Percentiles rank a stretch among this genome's conserved stretches.
Evolutionary conservation across 2,113 vertebrate species (phyloP).

Genomic region (Ammospiza caudacuta): DNA sequence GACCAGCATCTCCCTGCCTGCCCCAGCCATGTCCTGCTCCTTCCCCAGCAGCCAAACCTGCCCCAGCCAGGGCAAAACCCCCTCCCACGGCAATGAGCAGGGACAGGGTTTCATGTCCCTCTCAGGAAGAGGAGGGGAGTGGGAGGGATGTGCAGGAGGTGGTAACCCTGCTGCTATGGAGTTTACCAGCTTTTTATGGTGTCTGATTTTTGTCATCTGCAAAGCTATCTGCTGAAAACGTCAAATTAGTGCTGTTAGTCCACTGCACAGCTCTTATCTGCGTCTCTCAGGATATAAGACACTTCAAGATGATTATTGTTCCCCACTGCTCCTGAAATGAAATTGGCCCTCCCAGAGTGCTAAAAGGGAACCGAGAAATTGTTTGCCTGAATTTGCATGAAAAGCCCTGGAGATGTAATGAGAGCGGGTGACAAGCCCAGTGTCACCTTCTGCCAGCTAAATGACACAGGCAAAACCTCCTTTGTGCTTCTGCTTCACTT

Average conservation of each 20-base stretch:
- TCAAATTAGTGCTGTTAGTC: conserved; percentile 69
- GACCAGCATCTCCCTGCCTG: not conserved
- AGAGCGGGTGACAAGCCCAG: conserved; percentile 52
- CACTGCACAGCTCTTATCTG: conserved; percentile 70
- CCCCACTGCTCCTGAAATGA: conserved; percentile 67
- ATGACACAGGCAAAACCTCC: not conserved
- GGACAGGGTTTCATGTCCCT: not conserved
- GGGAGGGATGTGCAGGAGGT: not conserved
- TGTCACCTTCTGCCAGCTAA: conserved; percentile 44
- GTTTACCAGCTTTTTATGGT: conserved; percentile 52
- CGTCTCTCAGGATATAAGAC: conserved; percentile 70
- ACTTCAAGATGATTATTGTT: conserved; percentile 64
- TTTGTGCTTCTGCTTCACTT: conserved; percentile 36
- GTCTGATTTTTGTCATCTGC: conserved; percentile 64
- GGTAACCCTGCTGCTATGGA: not conserved
- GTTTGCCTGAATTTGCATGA: conserved; percentile 74
- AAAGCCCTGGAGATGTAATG: conserved; percentile 60
- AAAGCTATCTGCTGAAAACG: conserved; percentile 64
- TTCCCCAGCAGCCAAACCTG: not conserved
- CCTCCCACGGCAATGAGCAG: not conserved
- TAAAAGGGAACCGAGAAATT: conserved; percentile 67
- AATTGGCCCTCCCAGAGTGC: conserved; percentile 62
- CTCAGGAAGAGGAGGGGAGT: not conserved
- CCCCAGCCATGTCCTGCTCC: not conserved
- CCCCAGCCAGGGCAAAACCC: not conserved